These are phyloP conservation scores for Gobio occitaniae DNA, from an alignment of 2,797 vertebrate species.

Conservation along the genomic window DNA sequence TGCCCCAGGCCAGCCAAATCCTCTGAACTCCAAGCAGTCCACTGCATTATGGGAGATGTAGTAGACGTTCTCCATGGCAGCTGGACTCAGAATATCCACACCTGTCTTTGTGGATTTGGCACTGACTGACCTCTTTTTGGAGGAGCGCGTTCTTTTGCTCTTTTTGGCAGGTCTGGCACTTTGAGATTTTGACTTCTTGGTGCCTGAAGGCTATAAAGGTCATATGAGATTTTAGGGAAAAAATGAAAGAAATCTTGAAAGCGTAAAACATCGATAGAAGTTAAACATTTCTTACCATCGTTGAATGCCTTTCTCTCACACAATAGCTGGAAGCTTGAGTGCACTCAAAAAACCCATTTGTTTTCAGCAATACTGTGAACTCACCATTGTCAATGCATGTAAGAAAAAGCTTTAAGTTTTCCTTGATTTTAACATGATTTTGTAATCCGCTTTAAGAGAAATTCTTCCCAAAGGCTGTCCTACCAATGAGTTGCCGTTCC, in stretches of 20 bases:
- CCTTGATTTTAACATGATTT: neutral
- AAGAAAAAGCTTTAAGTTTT: neutral
- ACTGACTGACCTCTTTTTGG: slow-evolving; percentile 71
- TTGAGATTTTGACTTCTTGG: slow-evolving; percentile 72
- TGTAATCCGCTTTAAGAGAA: neutral
- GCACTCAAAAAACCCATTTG: neutral
- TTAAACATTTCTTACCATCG: slow-evolving; percentile 19
- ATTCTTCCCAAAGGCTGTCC: neutral
- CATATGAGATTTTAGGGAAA: neutral
- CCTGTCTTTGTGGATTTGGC: slow-evolving; percentile 67
- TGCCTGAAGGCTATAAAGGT: slow-evolving; percentile 73
- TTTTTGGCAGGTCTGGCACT: slow-evolving; percentile 72
- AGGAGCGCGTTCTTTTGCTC: slow-evolving; percentile 55
- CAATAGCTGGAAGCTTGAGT: neutral
- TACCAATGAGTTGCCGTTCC: neutral
- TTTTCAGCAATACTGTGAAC: neutral
- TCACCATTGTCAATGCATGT: neutral
- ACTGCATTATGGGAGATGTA: slow-evolving; percentile 88
- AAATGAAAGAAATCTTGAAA: neutral
- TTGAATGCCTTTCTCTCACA: neutral
- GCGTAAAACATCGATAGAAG: neutral
- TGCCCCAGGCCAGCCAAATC: slow-evolving; percentile 81
- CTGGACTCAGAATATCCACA: slow-evolving; percentile 81
- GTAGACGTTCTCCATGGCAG: slow-evolving; percentile 85
- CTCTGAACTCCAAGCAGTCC: slow-evolving; percentile 81